Percentiles rank a stretch among this genome's conserved stretches.
phyloP scores from a whole-genome alignment of 2,113 vertebrate genomes.

The Corydoras maculifer region DNA sequence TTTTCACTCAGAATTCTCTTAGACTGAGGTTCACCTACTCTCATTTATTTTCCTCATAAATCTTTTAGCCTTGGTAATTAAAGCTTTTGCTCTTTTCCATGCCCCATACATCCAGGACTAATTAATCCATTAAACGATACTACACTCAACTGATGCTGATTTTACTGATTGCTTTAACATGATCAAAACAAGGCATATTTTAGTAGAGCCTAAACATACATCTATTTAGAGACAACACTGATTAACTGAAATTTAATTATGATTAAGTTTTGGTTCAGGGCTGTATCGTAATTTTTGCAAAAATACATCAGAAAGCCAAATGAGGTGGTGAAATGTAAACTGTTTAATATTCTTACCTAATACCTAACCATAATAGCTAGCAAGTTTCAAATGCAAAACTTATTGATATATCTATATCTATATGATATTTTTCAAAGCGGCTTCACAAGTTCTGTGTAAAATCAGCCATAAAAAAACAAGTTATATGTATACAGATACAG shows the following conservation, averaged over 20 bases:
- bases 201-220: conserved; percentile 8
- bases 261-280: neutral
- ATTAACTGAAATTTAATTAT: neutral
- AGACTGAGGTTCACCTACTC: conserved; percentile 11
- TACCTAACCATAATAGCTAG: too few relatives aligned
- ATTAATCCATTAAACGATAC: conserved; percentile 26
- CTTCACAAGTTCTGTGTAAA: too few relatives aligned
- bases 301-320: neutral
- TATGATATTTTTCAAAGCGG: too few relatives aligned
- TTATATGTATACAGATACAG: too few relatives aligned
- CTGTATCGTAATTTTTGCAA: neutral
- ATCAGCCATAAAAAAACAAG: too few relatives aligned
- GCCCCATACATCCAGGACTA: conserved; percentile 6
- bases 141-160: too few relatives aligned
- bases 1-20: conserved; percentile 8
- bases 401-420: too few relatives aligned
- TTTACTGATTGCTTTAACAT: conserved; percentile 25
- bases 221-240: conserved; percentile 9
- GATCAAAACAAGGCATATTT: conserved; percentile 16
- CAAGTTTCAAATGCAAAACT: too few relatives aligned
- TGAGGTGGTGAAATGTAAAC: too few relatives aligned
- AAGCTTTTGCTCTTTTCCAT: conserved; percentile 15
- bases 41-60: conserved; percentile 33
- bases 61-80: conserved; percentile 23
- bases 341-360: too few relatives aligned